Percentiles rank a stretch among this genome's conserved stretches.
Evolutionary conservation across 2,888 invertebrate genomes (phyloP).

Genomic region (Cecidostiba fungosa): DNA sequence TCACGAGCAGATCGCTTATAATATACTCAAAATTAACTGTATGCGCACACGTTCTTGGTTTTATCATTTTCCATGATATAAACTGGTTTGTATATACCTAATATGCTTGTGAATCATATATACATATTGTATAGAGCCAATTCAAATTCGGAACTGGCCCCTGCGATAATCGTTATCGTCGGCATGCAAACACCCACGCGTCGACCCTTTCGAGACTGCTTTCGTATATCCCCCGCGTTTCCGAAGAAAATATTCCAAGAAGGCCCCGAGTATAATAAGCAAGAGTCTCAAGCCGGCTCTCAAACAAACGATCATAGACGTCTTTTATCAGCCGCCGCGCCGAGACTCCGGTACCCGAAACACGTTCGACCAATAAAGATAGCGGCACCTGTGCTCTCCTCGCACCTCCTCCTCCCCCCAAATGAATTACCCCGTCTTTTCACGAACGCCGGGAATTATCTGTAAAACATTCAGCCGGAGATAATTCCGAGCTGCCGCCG

Average conservation of each 20-base stretch:
- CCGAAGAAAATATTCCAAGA: conserved; percentile 18
- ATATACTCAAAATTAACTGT: too few relatives aligned
- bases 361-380: conserved; percentile 66
- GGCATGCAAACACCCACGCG: not conserved
- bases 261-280: not conserved
- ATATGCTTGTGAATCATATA: too few relatives aligned
- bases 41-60: too few relatives aligned
- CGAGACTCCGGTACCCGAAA: conserved; percentile 40
- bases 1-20: too few relatives aligned
- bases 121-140: not conserved
- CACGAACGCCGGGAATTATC: conserved; percentile 34
- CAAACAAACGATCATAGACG: conserved; percentile 33
- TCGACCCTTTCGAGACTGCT: not conserved
- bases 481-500: conserved; percentile 12
- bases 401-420: not conserved
- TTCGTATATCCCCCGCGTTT: not conserved
- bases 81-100: too few relatives aligned
- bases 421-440: conserved; percentile 12
- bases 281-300: not conserved
- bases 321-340: conserved; percentile 12
- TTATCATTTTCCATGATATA: too few relatives aligned
- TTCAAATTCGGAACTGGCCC: not conserved
- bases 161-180: not conserved
- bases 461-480: conserved; percentile 46
- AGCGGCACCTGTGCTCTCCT: conserved; percentile 60